phyloP scores from a whole-genome alignment of 2,888 invertebrate genomes.

The Halocaridina rubra region DNA sequence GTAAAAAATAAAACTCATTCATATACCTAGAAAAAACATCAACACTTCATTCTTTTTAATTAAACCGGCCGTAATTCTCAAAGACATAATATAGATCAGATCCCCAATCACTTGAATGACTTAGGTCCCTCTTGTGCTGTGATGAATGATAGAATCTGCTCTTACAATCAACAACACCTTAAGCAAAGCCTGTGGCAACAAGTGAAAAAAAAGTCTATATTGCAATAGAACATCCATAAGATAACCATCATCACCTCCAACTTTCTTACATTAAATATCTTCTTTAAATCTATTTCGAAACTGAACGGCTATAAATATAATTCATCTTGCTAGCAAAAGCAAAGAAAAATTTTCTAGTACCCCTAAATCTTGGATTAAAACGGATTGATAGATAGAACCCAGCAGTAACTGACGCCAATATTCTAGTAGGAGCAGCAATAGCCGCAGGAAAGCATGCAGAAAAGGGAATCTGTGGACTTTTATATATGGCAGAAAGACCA shows the following conservation, averaged over 20 bases:
- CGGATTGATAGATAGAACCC: conserved; percentile 81
- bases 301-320: conserved; percentile 68
- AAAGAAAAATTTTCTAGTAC: conserved; percentile 70
- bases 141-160: conserved; percentile 79
- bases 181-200: conserved; percentile 81
- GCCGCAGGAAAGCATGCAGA: conserved; percentile 81
- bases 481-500: conserved; percentile 76
- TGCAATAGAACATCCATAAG: conserved; percentile 72
- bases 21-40: conserved; percentile 72
- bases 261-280: conserved; percentile 82
- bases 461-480: conserved; percentile 86
- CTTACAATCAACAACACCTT: conserved; percentile 81
- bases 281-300: conserved; percentile 75
- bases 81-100: conserved; percentile 70
- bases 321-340: conserved; percentile 70
- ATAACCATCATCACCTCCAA: conserved; percentile 79
- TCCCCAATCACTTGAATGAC: conserved; percentile 77
- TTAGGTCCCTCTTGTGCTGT: conserved; percentile 74
- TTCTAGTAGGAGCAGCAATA: conserved; percentile 82
- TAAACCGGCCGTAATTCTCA: conserved; percentile 74
- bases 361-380: conserved; percentile 73
- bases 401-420: conserved; percentile 81
- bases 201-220: conserved; percentile 79
- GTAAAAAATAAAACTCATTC: conserved; percentile 69
- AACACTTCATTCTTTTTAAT: conserved; percentile 76